Evolutionary conservation across 2,888 invertebrate genomes (phyloP).

Genomic region (Antheraea yamamai): DNA sequence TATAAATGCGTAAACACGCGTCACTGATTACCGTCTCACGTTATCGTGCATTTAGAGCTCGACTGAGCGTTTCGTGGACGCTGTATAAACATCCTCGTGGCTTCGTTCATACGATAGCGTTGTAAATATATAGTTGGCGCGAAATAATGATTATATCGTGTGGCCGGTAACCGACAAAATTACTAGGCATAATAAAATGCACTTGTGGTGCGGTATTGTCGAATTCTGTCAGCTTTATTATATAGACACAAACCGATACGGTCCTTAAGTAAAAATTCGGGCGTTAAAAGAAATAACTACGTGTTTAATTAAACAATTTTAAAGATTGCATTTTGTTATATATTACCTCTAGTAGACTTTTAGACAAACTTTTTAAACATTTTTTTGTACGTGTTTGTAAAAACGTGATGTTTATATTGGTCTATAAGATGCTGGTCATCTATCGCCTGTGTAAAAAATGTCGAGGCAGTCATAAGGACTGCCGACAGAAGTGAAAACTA

Average conservation of each 20-base stretch:
- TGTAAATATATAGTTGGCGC: background rate
- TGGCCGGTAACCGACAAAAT: background rate
- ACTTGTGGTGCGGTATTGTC: background rate
- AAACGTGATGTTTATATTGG: background rate
- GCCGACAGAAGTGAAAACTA: too few species aligned
- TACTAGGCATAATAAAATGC: background rate
- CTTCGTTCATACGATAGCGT: constrained; percentile 4
- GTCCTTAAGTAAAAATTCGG: background rate
- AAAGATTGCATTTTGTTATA: too few species aligned
- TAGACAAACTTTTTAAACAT: background rate
- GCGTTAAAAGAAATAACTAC: too few species aligned
- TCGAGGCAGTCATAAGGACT: too few species aligned
- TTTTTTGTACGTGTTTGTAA: background rate
- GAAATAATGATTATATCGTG: background rate
- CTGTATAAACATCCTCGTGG: constrained; percentile 24
- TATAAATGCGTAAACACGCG: constrained; percentile 53
- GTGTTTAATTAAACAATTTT: too few species aligned
- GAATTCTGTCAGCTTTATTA: background rate
- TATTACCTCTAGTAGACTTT: too few species aligned
- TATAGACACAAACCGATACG: background rate
- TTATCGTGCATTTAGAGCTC: constrained; percentile 2
- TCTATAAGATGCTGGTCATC: background rate
- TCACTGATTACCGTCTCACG: constrained; percentile 30
- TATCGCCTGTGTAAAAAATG: background rate
- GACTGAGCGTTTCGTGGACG: background rate